Conservation (phyloP, 2,888 invertebrate genomes). For the Margaritifera margaritifera region DNA sequence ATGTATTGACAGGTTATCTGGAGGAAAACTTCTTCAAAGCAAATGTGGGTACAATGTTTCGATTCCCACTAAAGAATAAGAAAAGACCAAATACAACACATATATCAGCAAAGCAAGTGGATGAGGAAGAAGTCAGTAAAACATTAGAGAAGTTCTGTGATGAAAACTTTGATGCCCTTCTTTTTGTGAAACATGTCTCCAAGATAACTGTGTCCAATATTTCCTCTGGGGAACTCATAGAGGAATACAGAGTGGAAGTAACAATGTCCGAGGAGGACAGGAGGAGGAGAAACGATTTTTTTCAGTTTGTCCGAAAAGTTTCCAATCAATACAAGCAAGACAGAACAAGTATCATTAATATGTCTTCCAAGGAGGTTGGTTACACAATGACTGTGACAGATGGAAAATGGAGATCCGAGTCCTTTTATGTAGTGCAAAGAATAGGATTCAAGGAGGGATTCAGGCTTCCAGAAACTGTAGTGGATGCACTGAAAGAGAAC, state of each 20-base stretch:
- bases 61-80: conserved; percentile 36
- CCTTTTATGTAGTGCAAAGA: conserved; percentile 13
- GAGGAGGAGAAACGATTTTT: conserved; percentile 1
- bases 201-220: conserved; percentile 13
- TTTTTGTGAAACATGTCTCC: conserved; percentile 36
- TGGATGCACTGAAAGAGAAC: conserved; percentile 34
- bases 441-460: conserved; percentile 8
- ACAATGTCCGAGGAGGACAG: conserved; percentile 3
- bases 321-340: neutral
- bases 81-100: conserved; percentile 54
- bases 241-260: conserved; percentile 4
- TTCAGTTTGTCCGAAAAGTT: neutral
- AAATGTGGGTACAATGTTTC: conserved; percentile 36
- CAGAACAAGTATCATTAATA: neutral
- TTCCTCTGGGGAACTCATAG: conserved; percentile 2
- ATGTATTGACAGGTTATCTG: conserved; percentile 35
- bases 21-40: conserved; percentile 16
- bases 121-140: conserved; percentile 4
- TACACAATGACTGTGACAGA: conserved; percentile 7
- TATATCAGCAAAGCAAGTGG: conserved; percentile 37
- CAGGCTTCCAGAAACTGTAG: conserved; percentile 33
- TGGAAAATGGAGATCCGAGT: neutral
- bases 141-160: conserved; percentile 17
- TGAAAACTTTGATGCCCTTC: conserved; percentile 20
- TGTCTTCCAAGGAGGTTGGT: conserved; percentile 1